Evolutionary conservation across 1,140 invertebrate genomes (phyloP).

Genomic region (Bombus superbus): DNA sequence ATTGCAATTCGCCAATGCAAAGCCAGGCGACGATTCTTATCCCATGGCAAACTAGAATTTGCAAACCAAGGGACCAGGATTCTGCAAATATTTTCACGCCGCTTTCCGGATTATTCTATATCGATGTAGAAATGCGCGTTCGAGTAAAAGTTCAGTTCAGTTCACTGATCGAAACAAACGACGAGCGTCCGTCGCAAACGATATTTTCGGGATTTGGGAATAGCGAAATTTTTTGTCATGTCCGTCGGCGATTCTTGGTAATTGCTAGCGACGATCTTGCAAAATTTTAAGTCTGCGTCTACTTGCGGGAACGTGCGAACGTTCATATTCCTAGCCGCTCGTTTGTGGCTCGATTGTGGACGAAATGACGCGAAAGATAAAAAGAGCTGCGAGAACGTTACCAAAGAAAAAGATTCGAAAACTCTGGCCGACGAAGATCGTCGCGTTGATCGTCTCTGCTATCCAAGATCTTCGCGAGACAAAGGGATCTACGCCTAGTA

Average conservation of each 20-base stretch:
- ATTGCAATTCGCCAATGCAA: background rate
- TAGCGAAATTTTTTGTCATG: conserved; percentile 45
- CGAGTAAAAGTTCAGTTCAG: background rate
- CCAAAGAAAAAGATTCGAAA: conserved; percentile 34
- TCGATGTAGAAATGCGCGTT: background rate
- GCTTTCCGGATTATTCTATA: background rate
- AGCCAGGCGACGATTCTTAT: background rate
- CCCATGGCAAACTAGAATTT: background rate
- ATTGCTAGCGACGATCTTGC: background rate
- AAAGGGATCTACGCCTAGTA: conserved; percentile 69
- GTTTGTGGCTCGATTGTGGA: background rate
- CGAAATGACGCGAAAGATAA: conserved; percentile 40
- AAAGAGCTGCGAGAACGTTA: background rate
- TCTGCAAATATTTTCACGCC: background rate
- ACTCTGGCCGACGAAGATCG: conserved; percentile 69
- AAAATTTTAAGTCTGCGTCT: conserved; percentile 4
- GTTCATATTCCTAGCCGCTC: too few relatives aligned
- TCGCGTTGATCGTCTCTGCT: conserved; percentile 72
- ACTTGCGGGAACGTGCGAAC: too few relatives aligned
- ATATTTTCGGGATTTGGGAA: background rate
- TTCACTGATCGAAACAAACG: conserved; percentile 45
- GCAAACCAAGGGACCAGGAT: background rate
- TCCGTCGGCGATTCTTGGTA: background rate
- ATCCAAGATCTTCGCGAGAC: conserved; percentile 73
- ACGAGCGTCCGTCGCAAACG: conserved; percentile 17